phyloP scores from a whole-genome alignment of 2,113 vertebrate genomes.

The Struthio camelus region DNA sequence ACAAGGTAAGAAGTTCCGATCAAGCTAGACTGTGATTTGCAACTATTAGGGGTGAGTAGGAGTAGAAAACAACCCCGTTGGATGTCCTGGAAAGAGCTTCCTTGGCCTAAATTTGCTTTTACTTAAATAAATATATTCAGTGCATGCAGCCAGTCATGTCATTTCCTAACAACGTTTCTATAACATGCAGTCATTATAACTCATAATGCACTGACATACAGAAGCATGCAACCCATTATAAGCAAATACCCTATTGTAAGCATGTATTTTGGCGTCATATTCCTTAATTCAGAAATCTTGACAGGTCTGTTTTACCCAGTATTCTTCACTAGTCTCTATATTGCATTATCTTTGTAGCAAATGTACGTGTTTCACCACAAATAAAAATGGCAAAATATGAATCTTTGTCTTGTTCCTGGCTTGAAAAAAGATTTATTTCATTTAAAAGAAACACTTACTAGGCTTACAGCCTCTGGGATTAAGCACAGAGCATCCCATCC shows the following conservation, averaged over 20 bases:
- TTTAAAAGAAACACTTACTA: not conserved
- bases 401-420: not conserved
- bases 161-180: not conserved
- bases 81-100: not conserved
- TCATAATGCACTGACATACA: not conserved
- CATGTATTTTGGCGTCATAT: not conserved
- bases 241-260: not conserved
- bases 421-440: not conserved
- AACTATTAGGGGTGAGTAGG: accelerated
- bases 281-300: not conserved
- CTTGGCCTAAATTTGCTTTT: not conserved
- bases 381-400: not conserved
- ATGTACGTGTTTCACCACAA: not conserved
- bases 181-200: not conserved
- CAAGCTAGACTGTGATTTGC: not conserved
- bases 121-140: not conserved
- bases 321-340: not conserved
- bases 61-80: not conserved
- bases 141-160: not conserved
- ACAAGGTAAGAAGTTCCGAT: not conserved
- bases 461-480: not conserved
- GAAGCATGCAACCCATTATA: not conserved
- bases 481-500: not conserved
- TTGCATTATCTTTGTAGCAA: not conserved
- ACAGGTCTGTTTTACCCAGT: not conserved